These are phyloP conservation scores for Tonatia bakeri DNA, from an alignment of 2,113 vertebrate genomes.

Conservation along the genomic window DNA sequence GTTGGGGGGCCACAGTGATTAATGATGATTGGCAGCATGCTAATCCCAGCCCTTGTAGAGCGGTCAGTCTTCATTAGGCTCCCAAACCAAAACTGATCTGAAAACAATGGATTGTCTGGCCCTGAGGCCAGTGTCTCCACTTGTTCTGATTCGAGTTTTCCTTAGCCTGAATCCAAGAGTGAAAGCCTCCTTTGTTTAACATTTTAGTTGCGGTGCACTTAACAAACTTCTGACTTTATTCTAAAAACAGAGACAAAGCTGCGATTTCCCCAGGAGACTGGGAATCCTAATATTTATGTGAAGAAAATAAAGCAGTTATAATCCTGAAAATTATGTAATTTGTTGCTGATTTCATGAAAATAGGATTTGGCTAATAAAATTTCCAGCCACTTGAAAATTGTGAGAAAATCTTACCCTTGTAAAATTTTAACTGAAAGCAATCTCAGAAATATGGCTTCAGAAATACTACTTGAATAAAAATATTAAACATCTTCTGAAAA, in stretches of 20 bases:
- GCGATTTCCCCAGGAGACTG: background rate
- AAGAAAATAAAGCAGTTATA: background rate
- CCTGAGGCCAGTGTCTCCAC: constrained; percentile 11
- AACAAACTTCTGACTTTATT: constrained; percentile 10
- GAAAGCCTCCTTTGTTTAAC: constrained; percentile 25
- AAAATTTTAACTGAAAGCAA: background rate
- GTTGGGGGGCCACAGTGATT: background rate
- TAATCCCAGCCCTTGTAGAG: background rate
- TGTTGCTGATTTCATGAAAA: background rate
- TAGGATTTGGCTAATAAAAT: background rate
- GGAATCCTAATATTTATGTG: background rate
- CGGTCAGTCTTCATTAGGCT: constrained; percentile 21
- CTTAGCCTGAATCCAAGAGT: background rate
- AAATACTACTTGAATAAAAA: background rate
- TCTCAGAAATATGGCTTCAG: background rate
- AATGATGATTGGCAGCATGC: background rate
- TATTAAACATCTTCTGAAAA: constrained; percentile 31
- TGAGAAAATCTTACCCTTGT: background rate
- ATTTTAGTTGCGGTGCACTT: constrained; percentile 11
- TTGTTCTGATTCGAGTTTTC: constrained; percentile 46
- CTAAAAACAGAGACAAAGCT: constrained; percentile 6
- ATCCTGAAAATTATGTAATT: background rate
- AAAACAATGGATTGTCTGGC: constrained; percentile 31
- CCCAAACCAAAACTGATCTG: background rate
- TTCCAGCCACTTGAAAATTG: background rate